Conservation (phyloP, 2,113 vertebrate species). For the Peromyscus maniculatus region DNA sequence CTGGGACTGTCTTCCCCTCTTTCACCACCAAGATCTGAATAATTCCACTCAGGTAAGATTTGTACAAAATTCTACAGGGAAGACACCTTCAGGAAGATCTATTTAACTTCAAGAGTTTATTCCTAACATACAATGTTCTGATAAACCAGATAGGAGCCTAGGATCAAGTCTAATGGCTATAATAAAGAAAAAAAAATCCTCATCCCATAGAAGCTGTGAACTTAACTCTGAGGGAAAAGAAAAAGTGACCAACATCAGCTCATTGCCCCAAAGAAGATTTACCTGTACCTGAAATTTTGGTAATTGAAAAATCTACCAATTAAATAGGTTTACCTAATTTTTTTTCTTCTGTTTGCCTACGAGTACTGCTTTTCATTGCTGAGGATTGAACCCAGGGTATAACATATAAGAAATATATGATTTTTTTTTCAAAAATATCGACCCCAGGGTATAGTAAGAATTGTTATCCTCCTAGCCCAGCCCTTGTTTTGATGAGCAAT, state of each 20-base stretch:
- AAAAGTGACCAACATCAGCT: neutral
- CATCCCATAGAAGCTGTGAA: neutral
- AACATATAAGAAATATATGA: neutral
- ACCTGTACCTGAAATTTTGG: conserved; percentile 27
- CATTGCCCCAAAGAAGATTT: neutral
- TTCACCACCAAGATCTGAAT: neutral
- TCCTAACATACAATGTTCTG: conserved; percentile 40
- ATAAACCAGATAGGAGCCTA: conserved; percentile 39
- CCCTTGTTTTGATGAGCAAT: conserved; percentile 37
- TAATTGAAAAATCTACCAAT: conserved; percentile 54
- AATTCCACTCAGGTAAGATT: neutral
- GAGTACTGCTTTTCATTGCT: neutral
- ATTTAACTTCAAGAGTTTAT: conserved; percentile 42
- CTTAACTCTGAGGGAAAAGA: conserved; percentile 12
- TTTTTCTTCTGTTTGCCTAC: neutral
- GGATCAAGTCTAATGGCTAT: conserved; percentile 12
- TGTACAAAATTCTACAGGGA: neutral
- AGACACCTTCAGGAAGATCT: conserved; percentile 30
- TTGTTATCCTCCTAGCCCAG: neutral
- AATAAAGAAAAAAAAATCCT: conserved; percentile 30
- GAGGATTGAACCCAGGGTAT: neutral
- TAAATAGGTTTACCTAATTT: conserved; percentile 25
- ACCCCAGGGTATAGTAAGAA: neutral
- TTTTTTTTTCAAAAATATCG: neutral
- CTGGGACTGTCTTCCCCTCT: neutral